A percentile compares a stretch with the other conserved stretches of the same genome.
phyloP scores from a whole-genome alignment of 2,797 vertebrate genomes.

The Leucoraja ocellata region DNA sequence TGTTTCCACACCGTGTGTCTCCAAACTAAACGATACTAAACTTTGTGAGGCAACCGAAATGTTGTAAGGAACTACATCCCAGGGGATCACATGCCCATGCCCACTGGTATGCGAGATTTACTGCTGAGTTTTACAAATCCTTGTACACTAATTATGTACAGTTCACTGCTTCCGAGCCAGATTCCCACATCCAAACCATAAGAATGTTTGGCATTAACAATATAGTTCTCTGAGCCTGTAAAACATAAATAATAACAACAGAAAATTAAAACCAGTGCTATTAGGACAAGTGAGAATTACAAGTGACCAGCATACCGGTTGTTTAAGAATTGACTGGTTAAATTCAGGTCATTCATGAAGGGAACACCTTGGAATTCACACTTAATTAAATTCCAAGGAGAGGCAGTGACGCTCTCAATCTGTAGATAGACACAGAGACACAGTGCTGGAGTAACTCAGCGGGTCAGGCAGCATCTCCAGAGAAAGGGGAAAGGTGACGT shows the following conservation, averaged over 20 bases:
- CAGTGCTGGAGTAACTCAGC: too few relatives aligned
- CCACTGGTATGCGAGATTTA: slow-evolving; percentile 7
- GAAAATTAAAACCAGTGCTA: not conserved
- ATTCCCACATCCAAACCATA: slow-evolving; percentile 26
- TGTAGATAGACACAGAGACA: too few relatives aligned
- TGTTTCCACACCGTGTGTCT: too few relatives aligned
- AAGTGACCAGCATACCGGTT: not conserved
- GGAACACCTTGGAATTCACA: not conserved
- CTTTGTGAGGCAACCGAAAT: not conserved
- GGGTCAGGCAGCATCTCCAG: too few relatives aligned
- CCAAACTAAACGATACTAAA: not conserved
- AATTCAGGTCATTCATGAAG: not conserved
- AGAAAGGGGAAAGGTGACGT: too few relatives aligned
- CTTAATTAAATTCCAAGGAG: not conserved
- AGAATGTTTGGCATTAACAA: slow-evolving; percentile 5
- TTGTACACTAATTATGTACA: slow-evolving; percentile 10
- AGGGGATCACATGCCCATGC: not conserved
- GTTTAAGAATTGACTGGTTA: not conserved
- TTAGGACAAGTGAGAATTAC: too few relatives aligned
- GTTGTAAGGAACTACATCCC: not conserved
- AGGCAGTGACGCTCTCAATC: not conserved
- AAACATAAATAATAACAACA: not conserved
- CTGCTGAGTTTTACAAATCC: slow-evolving; percentile 21
- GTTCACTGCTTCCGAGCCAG: not conserved
- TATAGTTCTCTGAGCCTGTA: not conserved